Base-by-base conservation (phyloP, 2,888 invertebrate species). In the Teleogryllus oceanicus region DNA sequence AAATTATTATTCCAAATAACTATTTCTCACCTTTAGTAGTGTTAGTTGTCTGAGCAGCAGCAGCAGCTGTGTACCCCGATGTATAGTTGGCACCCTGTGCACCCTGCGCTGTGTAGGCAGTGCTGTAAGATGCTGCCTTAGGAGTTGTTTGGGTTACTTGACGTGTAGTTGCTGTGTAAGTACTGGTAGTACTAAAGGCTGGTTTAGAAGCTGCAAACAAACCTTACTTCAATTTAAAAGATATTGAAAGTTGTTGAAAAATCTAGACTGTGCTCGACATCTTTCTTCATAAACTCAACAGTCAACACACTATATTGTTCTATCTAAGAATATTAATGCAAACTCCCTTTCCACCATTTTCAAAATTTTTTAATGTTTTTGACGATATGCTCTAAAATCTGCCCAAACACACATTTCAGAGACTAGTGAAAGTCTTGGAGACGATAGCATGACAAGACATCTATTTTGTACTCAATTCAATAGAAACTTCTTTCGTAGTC, bases 121-220 rank as follows among this genome's bases (percentile, higher is more conserved):
- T 82, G 77, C 80, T 82, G 77, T 82, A 83, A 12, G 82, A 80
- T 13, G 83, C 80, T 50, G 82, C 82, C 79, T 83, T 83, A 13
- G 82, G 83, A 49, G 83, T 82, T 11, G 83, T 81, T 49, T 79
- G 83, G 11, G 83, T 83, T 75, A 83, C 83, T 75, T 82, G 83
- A 21, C 82, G 76, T n/a, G 82, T 82, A 20, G 83, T 81, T 18
- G 83, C 82, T 21, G 92, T 92, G 85, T 93, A 93, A 16, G 92
- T 91, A 84, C 90, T 90, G 13, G 92, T 91, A 13, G 93, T 92
- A 84, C 92, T 92, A 85, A 93, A 92, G 0, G 93, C 91, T 11
- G 93, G 92, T 84, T 93, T 93, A 78, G 92, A 90, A 37, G 90
- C 88, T 49, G 89, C 50, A 21, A 78, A 80, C 21, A 78, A 80